A percentile compares a stretch with the other conserved stretches of the same genome.
Evolutionary conservation across 2,113 vertebrate species (phyloP).

Genomic region (Pipra filicauda): DNA sequence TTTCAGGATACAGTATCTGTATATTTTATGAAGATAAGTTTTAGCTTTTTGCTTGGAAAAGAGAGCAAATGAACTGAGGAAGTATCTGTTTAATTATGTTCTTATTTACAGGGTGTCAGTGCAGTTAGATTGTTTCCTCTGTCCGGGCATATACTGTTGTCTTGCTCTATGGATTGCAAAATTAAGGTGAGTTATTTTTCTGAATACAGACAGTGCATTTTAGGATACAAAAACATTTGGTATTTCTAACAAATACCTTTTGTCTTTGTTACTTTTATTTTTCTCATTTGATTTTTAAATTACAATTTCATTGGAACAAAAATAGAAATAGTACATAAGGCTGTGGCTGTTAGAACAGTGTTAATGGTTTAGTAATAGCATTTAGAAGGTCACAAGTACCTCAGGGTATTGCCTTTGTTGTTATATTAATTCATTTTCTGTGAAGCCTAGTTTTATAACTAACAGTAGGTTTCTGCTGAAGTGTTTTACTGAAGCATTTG

Average conservation of each 20-base stretch:
- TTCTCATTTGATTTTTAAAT: neutral
- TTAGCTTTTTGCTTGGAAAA: neutral
- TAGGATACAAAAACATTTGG: neutral
- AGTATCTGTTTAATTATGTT: neutral
- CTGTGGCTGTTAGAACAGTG: neutral
- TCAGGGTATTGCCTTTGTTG: neutral
- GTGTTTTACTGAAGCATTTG: neutral
- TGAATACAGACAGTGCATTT: neutral
- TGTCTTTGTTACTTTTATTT: neutral
- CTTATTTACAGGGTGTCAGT: slow-evolving; percentile 88
- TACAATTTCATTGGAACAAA: neutral
- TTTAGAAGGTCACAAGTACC: neutral
- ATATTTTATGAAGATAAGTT: neutral
- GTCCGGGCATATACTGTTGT: slow-evolving; percentile 92
- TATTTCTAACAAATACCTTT: neutral
- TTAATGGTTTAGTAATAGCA: neutral
- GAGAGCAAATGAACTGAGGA: neutral
- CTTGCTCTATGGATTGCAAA: slow-evolving; percentile 97
- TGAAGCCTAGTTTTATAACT: neutral
- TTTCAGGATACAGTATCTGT: neutral
- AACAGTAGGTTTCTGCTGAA: neutral
- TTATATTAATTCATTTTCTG: neutral
- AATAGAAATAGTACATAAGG: neutral
- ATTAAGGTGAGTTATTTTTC: slow-evolving; percentile 87
- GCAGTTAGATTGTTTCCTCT: slow-evolving; percentile 93